Base-by-base conservation (phyloP, 2,113 vertebrate species). In the Neolamprologus tretocephalus region DNA sequence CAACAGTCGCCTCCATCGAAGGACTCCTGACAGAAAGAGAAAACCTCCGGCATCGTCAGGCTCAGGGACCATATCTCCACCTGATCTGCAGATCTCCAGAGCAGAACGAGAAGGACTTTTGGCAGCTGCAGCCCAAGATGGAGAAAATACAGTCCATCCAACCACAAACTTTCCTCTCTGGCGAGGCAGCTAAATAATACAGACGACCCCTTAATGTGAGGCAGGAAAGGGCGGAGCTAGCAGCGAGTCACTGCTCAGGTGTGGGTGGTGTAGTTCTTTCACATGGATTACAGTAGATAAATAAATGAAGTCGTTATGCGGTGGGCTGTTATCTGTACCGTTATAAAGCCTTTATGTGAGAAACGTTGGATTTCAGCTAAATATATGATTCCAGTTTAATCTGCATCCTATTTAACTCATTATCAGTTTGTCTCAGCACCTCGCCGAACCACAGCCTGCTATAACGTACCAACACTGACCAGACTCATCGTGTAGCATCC, bases 251-350 rank as follows among this genome's bases (percentile, higher is more conserved):
- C 33, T 8, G 35, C 5, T 73, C 37, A 73, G 2, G 21, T 28
- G 14, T 75, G 68, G 40, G 21, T 73, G 68, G 68, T 45, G 21
- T 73, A 26, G 68, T 28, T 73, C 40, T 45, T 23, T 73, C n/a
- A 42, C n/a, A 42, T 23, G 66, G n/a, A 16, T 71, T 26, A 71
- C n/a, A 42, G 61, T n/a, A 66, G 31, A 35, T n/a, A 63, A 35
- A 63, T 63, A 12, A n/a, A 63, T 0, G 16, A 61, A 61, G 57
- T 10, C 0, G 5, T 33, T 33, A n/a, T 1, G 31, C 1, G 3
- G 17, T 66, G 61, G 61, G 17, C 61, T 66, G 31, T n/a, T 66
- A 35, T 35, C 61, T 12, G 19, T 13, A 8, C 61, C 1, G 9
- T 13, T 66, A 66, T 4, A 71, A 40, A 40, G 61, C 21, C 19